Percentiles rank a stretch among this genome's conserved stretches.
Evolutionary conservation across 1,140 invertebrate species (phyloP).

Genomic region (Notospermus geniculatus): DNA sequence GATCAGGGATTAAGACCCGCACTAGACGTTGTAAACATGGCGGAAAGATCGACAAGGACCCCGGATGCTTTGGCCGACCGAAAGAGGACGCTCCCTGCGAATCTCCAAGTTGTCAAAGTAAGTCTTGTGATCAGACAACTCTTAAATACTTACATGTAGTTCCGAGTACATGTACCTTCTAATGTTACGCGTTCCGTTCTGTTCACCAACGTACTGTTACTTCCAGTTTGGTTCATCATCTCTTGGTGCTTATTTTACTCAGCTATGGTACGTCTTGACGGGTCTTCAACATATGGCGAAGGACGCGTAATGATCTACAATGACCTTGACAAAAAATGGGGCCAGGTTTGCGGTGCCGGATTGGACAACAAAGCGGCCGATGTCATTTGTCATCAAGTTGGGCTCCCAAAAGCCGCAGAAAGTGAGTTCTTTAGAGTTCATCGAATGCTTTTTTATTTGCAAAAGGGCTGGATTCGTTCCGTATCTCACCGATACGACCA

Average conservation of each 20-base stretch:
- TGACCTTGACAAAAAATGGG: conserved; percentile 31
- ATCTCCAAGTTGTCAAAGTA: conserved; percentile 35
- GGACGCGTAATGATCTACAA: conserved; percentile 43
- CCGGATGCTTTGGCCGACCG: conserved; percentile 39
- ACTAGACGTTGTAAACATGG: conserved; percentile 33
- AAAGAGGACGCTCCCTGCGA: conserved; percentile 35
- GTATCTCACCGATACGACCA: no score
- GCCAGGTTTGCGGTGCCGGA: conserved; percentile 32
- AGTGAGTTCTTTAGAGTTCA: conserved; percentile 28
- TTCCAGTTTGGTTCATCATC: background rate
- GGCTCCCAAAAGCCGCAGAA: conserved; percentile 35
- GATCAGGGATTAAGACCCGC: conserved; percentile 30
- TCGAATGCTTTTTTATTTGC: no score
- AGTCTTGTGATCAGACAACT: no score
- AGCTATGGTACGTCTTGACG: conserved; percentile 38
- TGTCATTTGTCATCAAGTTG: conserved; percentile 43
- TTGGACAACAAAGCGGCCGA: conserved; percentile 33
- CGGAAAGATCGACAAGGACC: conserved; percentile 35
- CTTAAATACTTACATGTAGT: background rate
- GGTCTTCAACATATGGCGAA: conserved; percentile 35
- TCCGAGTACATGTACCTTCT: background rate
- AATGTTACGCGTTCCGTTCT: background rate
- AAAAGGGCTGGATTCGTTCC: no score
- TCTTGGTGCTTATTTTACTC: no score
- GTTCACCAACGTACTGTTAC: background rate